A percentile compares a stretch with the other conserved stretches of the same genome.
These are phyloP conservation scores for Crambe crambe DNA, from an alignment of 37 sponge, comb jelly and placozoan genomes.

Conservation along the genomic window DNA sequence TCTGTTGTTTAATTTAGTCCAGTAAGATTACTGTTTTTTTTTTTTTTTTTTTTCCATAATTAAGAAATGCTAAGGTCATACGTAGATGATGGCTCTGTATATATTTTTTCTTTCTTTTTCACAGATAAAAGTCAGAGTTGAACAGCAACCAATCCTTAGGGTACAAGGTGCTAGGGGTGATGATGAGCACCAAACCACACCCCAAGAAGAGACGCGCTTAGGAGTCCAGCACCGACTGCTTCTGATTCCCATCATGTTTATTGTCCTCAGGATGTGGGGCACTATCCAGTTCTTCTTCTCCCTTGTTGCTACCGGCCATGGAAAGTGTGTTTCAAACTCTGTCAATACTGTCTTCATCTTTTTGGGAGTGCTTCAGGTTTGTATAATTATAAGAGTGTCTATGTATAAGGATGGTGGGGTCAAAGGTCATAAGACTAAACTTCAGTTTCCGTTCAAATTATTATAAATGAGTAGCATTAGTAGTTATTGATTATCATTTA, in stretches of 20 bases:
- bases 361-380: constrained; percentile 21
- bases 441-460: no score
- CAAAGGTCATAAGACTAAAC: no score
- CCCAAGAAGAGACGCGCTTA: neutral
- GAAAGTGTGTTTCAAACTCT: neutral
- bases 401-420: neutral
- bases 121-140: no score
- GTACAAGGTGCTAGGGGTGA: neutral
- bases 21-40: no score
- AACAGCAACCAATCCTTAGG: neutral
- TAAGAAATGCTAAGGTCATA: no score
- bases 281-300: constrained; percentile 54
- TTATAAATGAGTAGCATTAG: no score
- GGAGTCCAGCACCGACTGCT: constrained; percentile 23
- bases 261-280: constrained; percentile 63
- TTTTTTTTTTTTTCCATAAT: no score
- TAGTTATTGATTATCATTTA: no score
- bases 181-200: neutral
- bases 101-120: no score
- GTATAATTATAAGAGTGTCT: neutral
- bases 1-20: no score
- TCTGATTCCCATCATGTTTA: constrained; percentile 47
- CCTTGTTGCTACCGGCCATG: neutral
- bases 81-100: no score
- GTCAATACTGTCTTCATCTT: neutral